Conservation (phyloP, 2,797 vertebrate genomes). For the Tachyglossus aculeatus region DNA sequence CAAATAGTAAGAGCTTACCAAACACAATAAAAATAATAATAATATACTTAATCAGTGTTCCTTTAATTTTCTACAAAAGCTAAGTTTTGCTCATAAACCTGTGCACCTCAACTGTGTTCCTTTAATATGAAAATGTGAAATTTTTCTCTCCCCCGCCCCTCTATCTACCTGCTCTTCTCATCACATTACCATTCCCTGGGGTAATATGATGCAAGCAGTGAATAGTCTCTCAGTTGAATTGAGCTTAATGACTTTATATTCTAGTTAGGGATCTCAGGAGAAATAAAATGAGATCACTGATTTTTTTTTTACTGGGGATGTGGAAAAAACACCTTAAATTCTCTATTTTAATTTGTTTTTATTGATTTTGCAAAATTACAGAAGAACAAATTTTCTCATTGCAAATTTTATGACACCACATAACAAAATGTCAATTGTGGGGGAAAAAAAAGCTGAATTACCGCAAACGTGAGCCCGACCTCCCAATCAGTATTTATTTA, state of each 20-base stretch:
- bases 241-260: constrained; percentile 49
- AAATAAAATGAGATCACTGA: constrained; percentile 53
- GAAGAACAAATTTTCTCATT: constrained; percentile 39
- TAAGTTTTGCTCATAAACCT: too few relatives aligned
- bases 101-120: too few relatives aligned
- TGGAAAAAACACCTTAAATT: constrained; percentile 52
- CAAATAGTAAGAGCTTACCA: too few relatives aligned
- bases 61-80: too few relatives aligned
- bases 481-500: too few relatives aligned
- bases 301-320: constrained; percentile 51
- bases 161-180: constrained; percentile 21
- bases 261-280: constrained; percentile 53
- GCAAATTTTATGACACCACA: constrained; percentile 14
- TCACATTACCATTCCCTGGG: not conserved
- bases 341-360: constrained; percentile 49
- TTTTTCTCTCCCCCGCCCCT: not conserved
- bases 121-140: not conserved
- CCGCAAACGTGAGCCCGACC: not conserved
- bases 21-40: too few relatives aligned
- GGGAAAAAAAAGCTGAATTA: constrained; percentile 1
- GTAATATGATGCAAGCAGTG: constrained; percentile 20
- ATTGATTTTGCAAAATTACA: constrained; percentile 48
- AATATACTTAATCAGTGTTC: too few relatives aligned
- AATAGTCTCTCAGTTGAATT: constrained; percentile 42
- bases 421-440: constrained; percentile 22